A percentile compares a stretch with the other conserved stretches of the same genome.
These are phyloP conservation scores for Sphinx pinastri DNA, from an alignment of 2,888 invertebrate genomes.

Conservation along the genomic window DNA sequence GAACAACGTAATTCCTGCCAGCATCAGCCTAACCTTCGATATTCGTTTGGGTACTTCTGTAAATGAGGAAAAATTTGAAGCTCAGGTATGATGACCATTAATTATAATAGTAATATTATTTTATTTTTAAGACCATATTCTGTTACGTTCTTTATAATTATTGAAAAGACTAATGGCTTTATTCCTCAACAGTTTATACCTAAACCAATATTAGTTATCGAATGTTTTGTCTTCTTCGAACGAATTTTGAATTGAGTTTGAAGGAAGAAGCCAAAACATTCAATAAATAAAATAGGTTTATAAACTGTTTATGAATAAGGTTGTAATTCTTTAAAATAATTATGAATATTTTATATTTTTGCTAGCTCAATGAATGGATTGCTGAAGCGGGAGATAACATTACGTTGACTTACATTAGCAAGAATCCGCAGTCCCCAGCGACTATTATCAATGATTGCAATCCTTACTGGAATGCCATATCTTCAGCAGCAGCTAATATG, in stretches of 20 bases:
- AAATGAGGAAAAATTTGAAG: conserved; percentile 52
- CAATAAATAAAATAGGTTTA: too few relatives aligned
- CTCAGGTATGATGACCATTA: conserved; percentile 39
- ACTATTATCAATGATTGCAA: conserved; percentile 76
- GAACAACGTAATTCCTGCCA: conserved; percentile 91
- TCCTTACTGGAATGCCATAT: conserved; percentile 6
- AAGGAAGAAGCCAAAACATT: too few relatives aligned
- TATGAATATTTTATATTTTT: conserved; percentile 4
- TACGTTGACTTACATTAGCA: conserved; percentile 81
- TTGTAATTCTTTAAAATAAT: background rate
- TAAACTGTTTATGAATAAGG: too few relatives aligned
- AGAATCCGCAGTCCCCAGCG: conserved; percentile 79
- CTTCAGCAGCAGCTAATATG: background rate
- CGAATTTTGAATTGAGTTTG: too few relatives aligned
- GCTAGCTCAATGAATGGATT: conserved; percentile 71
- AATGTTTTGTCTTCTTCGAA: too few relatives aligned
- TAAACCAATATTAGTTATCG: too few relatives aligned
- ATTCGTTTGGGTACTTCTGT: conserved; percentile 84
- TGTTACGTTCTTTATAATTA: too few relatives aligned
- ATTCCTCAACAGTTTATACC: too few relatives aligned
- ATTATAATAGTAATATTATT: too few relatives aligned
- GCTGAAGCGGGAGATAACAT: conserved; percentile 86
- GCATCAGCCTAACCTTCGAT: conserved; percentile 87
- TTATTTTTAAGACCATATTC: too few relatives aligned
- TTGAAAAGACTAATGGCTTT: too few relatives aligned